Conservation (phyloP, 2,797 vertebrate species). For the Enteromius unitaeniatus region DNA sequence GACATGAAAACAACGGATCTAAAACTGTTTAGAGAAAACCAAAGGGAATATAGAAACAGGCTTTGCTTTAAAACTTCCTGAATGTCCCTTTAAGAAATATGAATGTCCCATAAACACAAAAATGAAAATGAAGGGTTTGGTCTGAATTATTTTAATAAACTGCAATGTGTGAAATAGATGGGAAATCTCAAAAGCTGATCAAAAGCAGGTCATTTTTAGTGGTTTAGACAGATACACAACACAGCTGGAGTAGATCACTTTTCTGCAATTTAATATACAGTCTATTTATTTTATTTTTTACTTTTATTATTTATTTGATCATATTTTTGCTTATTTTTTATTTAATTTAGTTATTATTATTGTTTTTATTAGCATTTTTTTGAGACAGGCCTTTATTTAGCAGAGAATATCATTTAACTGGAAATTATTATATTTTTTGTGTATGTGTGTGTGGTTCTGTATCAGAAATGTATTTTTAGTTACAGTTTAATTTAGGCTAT, state of each 20-base stretch:
- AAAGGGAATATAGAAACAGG: background rate
- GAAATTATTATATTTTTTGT: background rate
- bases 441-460: background rate
- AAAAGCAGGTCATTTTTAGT: background rate
- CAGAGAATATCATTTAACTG: background rate
- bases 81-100: slow-evolving; percentile 25
- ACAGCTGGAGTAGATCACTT: background rate
- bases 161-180: background rate
- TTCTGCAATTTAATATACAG: background rate
- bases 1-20: background rate
- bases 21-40: background rate
- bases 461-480: background rate
- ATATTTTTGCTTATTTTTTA: background rate
- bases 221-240: background rate
- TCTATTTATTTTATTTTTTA: background rate
- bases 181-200: background rate
- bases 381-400: background rate
- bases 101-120: background rate
- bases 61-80: slow-evolving; percentile 2
- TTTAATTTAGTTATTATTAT: background rate
- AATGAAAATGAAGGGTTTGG: background rate
- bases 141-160: background rate
- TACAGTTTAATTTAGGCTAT: background rate
- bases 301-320: background rate
- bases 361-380: background rate